Evolutionary conservation across 2,113 vertebrate species (phyloP).

Genomic region (Salvelinus sp.): DNA sequence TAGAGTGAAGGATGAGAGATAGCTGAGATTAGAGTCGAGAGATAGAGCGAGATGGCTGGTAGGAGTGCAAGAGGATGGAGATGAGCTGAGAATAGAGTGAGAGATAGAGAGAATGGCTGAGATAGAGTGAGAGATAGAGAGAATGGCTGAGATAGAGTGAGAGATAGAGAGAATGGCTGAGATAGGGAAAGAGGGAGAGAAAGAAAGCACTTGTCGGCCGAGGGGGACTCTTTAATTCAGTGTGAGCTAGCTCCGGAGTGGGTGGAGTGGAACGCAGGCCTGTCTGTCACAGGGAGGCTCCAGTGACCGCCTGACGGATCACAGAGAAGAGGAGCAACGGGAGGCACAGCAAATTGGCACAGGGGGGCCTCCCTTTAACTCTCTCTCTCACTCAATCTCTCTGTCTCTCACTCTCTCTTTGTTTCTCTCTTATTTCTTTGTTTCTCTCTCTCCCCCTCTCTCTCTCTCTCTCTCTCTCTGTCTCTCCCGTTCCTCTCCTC

Average conservation of each 20-base stretch:
- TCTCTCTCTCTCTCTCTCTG: neutral
- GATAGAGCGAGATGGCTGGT: no score
- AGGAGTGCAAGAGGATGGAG: no score
- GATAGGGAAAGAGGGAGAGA: constrained; percentile 13
- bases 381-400: constrained; percentile 1
- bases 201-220: constrained; percentile 25
- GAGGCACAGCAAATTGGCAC: constrained; percentile 42
- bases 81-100: neutral
- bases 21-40: neutral
- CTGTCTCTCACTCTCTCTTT: constrained; percentile 2
- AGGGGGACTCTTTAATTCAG: constrained; percentile 48
- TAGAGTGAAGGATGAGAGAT: constrained; percentile 5
- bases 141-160: neutral
- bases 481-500: no score
- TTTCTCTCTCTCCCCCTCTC: neutral
- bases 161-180: neutral
- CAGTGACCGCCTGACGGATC: constrained; percentile 48
- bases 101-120: neutral
- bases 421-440: neutral
- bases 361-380: constrained; percentile 17
- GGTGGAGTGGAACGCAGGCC: constrained; percentile 42
- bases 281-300: constrained; percentile 47
- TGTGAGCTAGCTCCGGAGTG: constrained; percentile 21
- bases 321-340: constrained; percentile 37
- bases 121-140: neutral